Conservation (phyloP, 2,888 invertebrate species). For the Athalia circularis region DNA sequence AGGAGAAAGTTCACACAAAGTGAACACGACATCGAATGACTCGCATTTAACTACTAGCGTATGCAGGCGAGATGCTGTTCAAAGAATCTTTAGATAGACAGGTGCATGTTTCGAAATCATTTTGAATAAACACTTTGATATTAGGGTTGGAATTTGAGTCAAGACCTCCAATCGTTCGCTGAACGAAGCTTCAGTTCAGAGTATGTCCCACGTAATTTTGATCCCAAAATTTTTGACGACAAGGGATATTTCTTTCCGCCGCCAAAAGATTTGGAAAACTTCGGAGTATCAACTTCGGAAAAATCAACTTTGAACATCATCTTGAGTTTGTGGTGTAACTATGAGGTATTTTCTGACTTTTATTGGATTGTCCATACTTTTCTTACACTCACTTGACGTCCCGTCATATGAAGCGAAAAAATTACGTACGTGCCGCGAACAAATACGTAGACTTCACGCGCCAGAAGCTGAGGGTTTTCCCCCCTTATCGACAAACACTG, state of each 20-base stretch:
- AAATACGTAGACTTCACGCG: not conserved
- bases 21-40: constrained; percentile 1
- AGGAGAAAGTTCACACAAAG: constrained; percentile 60
- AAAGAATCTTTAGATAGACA: not conserved
- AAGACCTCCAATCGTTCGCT: constrained; percentile 1
- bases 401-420: constrained; percentile 2
- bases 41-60: constrained; percentile 9
- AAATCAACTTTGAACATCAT: no score
- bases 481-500: not conserved
- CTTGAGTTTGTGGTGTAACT: no score
- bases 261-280: no score
- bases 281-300: no score
- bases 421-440: not conserved
- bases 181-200: not conserved
- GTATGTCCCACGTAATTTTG: no score
- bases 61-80: not conserved
- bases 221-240: no score
- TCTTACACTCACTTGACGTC: not conserved
- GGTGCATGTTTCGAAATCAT: constrained; percentile 14
- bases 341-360: no score
- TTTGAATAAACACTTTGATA: constrained; percentile 13
- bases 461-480: constrained; percentile 3
- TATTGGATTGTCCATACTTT: no score
- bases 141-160: not conserved
- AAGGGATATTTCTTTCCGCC: no score